Evolutionary conservation across 2,113 vertebrate species (phyloP).

Genomic region (Spea bombifrons): DNA sequence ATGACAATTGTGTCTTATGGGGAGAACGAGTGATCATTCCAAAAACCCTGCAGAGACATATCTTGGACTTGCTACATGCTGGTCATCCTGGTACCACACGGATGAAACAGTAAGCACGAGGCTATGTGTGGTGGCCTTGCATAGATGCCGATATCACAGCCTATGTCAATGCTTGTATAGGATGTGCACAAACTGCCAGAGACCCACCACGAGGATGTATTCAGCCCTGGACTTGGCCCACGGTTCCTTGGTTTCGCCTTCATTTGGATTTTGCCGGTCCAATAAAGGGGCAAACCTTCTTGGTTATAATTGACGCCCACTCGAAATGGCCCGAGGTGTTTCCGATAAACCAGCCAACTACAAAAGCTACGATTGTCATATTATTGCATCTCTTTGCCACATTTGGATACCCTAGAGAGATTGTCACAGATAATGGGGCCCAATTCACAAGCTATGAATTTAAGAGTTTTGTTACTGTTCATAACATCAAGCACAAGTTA

Average conservation of each 20-base stretch:
- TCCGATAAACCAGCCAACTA: not conserved
- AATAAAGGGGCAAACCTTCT: not conserved
- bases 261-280: not conserved
- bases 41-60: no score
- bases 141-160: not conserved
- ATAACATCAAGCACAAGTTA: slow-evolving; percentile 4
- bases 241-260: not conserved
- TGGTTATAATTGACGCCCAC: not conserved
- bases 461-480: no score
- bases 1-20: no score
- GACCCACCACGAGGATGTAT: not conserved
- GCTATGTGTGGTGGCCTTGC: not conserved
- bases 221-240: not conserved
- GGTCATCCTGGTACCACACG: no score
- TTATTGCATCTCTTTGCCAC: not conserved
- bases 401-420: not conserved
- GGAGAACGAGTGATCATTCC: no score
- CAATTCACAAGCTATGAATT: not conserved
- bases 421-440: not conserved
- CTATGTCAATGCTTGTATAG: not conserved
- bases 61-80: no score
- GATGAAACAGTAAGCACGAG: no score
- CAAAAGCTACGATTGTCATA: not conserved
- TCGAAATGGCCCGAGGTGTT: not conserved
- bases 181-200: not conserved